A percentile compares a stretch with the other conserved stretches of the same genome.
Evolutionary conservation across 2,797 vertebrate genomes (phyloP).

Genomic region (Pseudochromis fuscus): DNA sequence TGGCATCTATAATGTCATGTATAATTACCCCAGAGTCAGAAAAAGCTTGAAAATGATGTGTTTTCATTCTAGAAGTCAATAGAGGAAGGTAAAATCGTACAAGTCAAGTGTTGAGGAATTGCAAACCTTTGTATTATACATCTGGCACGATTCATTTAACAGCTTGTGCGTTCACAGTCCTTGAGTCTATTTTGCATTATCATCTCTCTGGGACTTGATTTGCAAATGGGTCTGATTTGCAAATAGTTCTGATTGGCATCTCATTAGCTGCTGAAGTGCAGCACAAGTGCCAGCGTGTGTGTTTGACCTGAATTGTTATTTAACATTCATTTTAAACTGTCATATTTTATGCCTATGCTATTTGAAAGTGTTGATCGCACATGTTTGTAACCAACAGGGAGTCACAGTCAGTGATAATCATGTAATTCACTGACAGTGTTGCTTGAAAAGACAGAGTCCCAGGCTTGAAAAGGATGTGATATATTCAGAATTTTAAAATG

Average conservation of each 20-base stretch:
- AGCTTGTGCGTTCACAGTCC: slow-evolving; percentile 58
- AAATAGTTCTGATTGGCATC: slow-evolving; percentile 69
- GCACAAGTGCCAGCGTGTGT: slow-evolving; percentile 34
- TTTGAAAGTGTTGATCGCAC: slow-evolving; percentile 40
- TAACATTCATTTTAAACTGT: slow-evolving; percentile 29
- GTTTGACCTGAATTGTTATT: slow-evolving; percentile 58
- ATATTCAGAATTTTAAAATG: slow-evolving; percentile 34
- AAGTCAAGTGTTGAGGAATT: slow-evolving; percentile 26
- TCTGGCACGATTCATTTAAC: slow-evolving; percentile 50
- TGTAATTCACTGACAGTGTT: slow-evolving; percentile 26
- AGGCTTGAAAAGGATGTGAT: slow-evolving; percentile 24
- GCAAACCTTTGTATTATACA: slow-evolving; percentile 37
- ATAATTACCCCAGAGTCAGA: neutral
- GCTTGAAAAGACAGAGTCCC: slow-evolving; percentile 17
- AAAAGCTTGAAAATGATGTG: slow-evolving; percentile 8
- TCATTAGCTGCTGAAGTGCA: slow-evolving; percentile 55
- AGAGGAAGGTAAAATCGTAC: slow-evolving; percentile 27
- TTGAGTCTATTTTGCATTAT: slow-evolving; percentile 66
- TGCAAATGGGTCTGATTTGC: slow-evolving; percentile 51
- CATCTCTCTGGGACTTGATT: slow-evolving; percentile 65
- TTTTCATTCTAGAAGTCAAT: neutral
- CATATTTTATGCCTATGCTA: slow-evolving; percentile 29
- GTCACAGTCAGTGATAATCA: slow-evolving; percentile 20
- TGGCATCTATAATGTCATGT: neutral
- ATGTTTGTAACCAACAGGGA: slow-evolving; percentile 23